Base-by-base conservation (phyloP, 2,888 invertebrate genomes). In the Hemaris fuciformis region DNA sequence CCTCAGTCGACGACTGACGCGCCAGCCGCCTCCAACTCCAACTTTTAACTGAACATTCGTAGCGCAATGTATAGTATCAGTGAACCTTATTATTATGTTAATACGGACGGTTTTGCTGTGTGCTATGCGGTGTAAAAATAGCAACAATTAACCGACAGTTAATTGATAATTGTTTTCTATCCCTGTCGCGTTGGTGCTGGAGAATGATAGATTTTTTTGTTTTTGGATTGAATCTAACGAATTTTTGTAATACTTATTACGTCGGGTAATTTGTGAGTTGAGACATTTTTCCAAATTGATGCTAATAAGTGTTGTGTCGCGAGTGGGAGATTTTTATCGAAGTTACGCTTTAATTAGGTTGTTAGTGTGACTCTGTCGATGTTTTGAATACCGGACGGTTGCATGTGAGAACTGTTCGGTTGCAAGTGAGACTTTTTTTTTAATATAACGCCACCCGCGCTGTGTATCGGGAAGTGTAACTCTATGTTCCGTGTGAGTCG, bases 401-500 rank as follows among this genome's bases (percentile, higher is more conserved):
- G 4, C 13, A 38, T 10, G n/a, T 38, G 13, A 4, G n/a, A 46
- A 25, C 6, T 46, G n/a, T 5, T 25, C 46, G 46, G 45, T 46
- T 20, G 6, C 10, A 10, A 10, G 18, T 18, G 8, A 45, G 8
- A 18, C 20, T 22, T 23, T 20, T n/a, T 22, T 23, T n/a, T n/a
- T n/a, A n/a, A n/a, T n/a, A n/a, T n/a, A n/a, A n/a, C n/a, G n/a
- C n/a, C n/a, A n/a, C n/a, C n/a, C n/a, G n/a, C n/a, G 20, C 31
- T 10, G 38, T 34, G 20, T n/a, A 59, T 31, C 34, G 25, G 46
- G 34, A 25, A 60, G 60, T 48, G 48, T 38, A 38, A 38, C 13
- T 38, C 13, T 38, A 20, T 31, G 23, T n/a, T 58, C 43, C 45
- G 58, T 64, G 65, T 70, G 65, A 70, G 72, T 20, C 25, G 53